Percentiles rank a stretch among this genome's conserved stretches.
These are phyloP conservation scores for Hapalemur alaotrensis DNA, from an alignment of 2,797 vertebrate species.

Conservation along the genomic window DNA sequence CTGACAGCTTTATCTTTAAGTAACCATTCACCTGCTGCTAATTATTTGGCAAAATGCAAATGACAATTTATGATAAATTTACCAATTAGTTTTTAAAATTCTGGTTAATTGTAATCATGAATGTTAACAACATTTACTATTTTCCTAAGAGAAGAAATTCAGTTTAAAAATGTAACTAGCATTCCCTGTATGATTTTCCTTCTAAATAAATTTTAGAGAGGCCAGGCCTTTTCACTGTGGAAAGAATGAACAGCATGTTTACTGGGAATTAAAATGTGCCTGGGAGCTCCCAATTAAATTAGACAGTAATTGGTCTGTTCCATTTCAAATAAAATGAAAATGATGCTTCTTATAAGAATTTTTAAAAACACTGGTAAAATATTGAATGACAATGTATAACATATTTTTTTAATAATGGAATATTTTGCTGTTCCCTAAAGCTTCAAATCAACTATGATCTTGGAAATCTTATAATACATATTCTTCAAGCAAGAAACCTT, in stretches of 20 bases:
- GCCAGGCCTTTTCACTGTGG: not conserved
- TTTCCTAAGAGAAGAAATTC: not conserved
- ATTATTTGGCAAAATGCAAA: not conserved
- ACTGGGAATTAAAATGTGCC: constrained; percentile 25
- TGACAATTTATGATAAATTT: not conserved
- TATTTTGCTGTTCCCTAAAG: constrained; percentile 83
- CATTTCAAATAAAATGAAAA: constrained; percentile 55
- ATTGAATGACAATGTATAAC: not conserved
- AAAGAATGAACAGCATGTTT: constrained; percentile 30
- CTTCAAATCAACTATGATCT: constrained; percentile 99
- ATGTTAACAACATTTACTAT: not conserved
- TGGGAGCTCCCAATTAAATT: not conserved
- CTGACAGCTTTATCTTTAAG: not conserved
- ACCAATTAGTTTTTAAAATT: not conserved
- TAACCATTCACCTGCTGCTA: not conserved
- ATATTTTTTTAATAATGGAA: constrained; percentile 3
- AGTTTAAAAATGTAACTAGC: not conserved
- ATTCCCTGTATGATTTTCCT: not conserved
- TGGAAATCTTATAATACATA: constrained; percentile 97
- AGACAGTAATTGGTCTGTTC: constrained; percentile 23
- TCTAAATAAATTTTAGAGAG: constrained; percentile 34
- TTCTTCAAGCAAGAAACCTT: constrained; percentile 98
- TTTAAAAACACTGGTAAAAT: not conserved
- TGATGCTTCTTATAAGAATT: not conserved
- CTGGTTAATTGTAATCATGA: not conserved